A percentile compares a stretch with the other conserved stretches of the same genome.
These are phyloP conservation scores for Orestias chungarensis DNA, from an alignment of 2,797 vertebrate species.

Conservation along the genomic window DNA sequence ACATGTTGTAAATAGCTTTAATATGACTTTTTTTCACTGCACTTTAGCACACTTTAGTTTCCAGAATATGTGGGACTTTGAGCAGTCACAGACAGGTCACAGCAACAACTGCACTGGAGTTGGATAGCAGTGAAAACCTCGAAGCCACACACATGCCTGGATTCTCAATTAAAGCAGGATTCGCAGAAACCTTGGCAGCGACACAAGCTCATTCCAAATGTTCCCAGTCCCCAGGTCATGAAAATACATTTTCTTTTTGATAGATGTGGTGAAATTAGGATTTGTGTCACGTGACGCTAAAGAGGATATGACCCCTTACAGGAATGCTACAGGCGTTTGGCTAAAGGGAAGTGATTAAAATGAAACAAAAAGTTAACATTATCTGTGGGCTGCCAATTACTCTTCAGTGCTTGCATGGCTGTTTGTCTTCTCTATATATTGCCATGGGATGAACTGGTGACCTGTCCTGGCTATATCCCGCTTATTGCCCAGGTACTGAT, in stretches of 20 bases:
- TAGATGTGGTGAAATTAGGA: slow-evolving; percentile 76
- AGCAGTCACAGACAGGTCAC: slow-evolving; percentile 61
- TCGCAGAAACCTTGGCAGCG: slow-evolving; percentile 58
- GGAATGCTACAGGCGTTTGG: slow-evolving; percentile 71
- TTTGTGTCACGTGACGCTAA: slow-evolving; percentile 69
- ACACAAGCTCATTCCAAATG: slow-evolving; percentile 74
- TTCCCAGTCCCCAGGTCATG: slow-evolving; percentile 64
- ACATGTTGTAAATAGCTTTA: slow-evolving; percentile 24
- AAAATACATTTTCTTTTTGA: slow-evolving; percentile 79
- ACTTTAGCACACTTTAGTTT: slow-evolving; percentile 56
- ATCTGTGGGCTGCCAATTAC: no score
- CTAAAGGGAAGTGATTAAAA: no score
- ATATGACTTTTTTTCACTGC: slow-evolving; percentile 24
- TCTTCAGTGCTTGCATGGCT: no score
- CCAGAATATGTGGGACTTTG: slow-evolving; percentile 48
- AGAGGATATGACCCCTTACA: slow-evolving; percentile 77
- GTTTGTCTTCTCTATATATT: no score
- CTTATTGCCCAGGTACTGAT: no score
- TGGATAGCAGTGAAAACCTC: slow-evolving; percentile 73
- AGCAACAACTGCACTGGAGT: slow-evolving; percentile 53
- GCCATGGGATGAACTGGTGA: no score
- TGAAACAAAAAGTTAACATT: no score
- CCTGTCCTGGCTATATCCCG: no score
- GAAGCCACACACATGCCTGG: slow-evolving; percentile 79
- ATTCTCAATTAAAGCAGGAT: slow-evolving; percentile 77